phyloP scores from a whole-genome alignment of 2,888 invertebrate species.

The Leptogaster cylindrica region DNA sequence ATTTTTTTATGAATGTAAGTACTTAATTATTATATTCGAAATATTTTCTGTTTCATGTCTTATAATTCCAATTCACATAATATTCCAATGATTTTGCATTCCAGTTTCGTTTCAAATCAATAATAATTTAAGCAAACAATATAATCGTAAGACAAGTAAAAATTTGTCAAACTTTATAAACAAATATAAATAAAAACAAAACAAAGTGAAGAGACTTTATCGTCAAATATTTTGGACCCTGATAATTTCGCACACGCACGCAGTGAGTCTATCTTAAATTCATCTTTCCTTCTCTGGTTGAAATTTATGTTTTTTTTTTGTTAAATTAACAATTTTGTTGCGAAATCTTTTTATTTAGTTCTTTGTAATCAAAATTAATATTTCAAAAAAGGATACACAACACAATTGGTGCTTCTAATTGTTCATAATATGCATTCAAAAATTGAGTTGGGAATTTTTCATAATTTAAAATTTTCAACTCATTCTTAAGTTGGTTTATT shows the following conservation, averaged over 20 bases:
- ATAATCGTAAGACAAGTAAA: slow-evolving; percentile 1
- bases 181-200: slow-evolving; percentile 30
- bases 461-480: no score
- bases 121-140: slow-evolving; percentile 8
- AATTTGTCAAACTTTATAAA: slow-evolving; percentile 27
- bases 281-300: slow-evolving; percentile 26
- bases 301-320: background rate
- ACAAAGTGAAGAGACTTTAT: slow-evolving; percentile 28
- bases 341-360: background rate
- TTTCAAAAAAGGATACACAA: slow-evolving; percentile 3
- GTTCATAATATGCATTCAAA: no score
- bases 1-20: slow-evolving; percentile 2
- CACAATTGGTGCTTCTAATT: slow-evolving; percentile 10
- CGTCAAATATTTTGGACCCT: slow-evolving; percentile 47
- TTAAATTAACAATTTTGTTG: background rate
- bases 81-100: slow-evolving; percentile 32
- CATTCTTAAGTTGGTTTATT: no score
- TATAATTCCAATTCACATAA: background rate
- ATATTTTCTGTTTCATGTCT: background rate
- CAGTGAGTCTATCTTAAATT: slow-evolving; percentile 59
- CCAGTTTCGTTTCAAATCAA: background rate
- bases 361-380: slow-evolving; percentile 2
- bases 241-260: slow-evolving; percentile 63
- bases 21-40: slow-evolving; percentile 1
- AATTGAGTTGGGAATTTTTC: no score